phyloP scores from a whole-genome alignment of 1,140 invertebrate genomes.

The Vanessa tameamea region DNA sequence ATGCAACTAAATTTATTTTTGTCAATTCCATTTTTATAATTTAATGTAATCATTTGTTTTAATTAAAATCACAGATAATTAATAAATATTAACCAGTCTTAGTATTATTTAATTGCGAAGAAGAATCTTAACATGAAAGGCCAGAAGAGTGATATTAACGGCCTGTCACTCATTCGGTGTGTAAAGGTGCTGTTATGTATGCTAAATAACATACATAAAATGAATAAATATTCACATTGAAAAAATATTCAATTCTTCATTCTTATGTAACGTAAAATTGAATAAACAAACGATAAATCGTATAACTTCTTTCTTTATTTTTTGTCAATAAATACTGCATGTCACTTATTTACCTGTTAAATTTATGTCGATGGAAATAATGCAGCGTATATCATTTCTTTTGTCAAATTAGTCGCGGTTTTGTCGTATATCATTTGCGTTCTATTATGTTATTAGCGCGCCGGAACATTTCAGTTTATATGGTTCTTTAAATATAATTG shows the following conservation, averaged over 20 bases:
- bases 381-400: constrained; percentile 23
- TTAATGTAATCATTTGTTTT: no score
- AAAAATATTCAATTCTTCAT: constrained; percentile 1
- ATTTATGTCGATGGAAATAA: constrained; percentile 18
- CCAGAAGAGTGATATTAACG: no score
- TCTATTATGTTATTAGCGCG: constrained; percentile 14
- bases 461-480: background rate
- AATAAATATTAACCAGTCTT: no score
- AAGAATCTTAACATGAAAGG: no score
- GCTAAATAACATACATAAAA: background rate
- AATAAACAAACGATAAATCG: constrained; percentile 17
- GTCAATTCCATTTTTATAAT: no score
- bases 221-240: background rate
- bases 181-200: no score
- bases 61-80: no score
- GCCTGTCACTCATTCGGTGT: no score
- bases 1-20: no score
- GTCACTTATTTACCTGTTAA: constrained; percentile 21
- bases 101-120: no score
- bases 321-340: constrained; percentile 15
- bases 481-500: background rate
- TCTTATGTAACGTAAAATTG: constrained; percentile 5
- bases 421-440: constrained; percentile 22
- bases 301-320: constrained; percentile 10
- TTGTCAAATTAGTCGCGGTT: constrained; percentile 31